Evolutionary conservation across 2,797 vertebrate genomes (phyloP).

Genomic region (Tolypeutes matacus): DNA sequence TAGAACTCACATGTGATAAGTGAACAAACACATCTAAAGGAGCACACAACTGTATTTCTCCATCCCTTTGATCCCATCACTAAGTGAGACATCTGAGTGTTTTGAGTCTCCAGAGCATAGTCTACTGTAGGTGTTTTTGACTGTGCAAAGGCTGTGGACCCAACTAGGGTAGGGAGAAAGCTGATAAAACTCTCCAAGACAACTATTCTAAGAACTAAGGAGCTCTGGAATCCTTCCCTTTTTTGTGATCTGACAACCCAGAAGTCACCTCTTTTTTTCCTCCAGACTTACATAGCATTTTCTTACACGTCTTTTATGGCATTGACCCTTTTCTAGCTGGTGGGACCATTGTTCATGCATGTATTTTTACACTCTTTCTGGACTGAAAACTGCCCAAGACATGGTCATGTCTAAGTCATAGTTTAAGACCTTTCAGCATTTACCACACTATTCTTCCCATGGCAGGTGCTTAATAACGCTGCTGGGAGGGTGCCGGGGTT

Average conservation of each 20-base stretch:
- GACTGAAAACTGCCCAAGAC: background rate
- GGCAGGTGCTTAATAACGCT: too few species aligned
- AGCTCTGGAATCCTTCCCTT: background rate
- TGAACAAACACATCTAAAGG: background rate
- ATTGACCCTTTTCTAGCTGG: background rate
- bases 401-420: background rate
- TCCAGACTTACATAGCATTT: background rate
- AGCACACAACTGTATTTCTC: background rate
- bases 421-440: background rate
- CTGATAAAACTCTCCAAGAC: background rate
- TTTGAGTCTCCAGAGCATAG: background rate
- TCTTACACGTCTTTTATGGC: background rate
- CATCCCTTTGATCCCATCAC: background rate
- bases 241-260: fast-evolving
- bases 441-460: fast-evolving
- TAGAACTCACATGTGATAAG: background rate
- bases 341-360: fast-evolving
- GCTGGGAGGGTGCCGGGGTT: fast-evolving
- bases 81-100: background rate
- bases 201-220: background rate
- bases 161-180: background rate
- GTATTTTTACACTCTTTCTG: background rate
- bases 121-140: fast-evolving
- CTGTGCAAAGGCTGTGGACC: background rate
- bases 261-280: background rate